A percentile compares a stretch with the other conserved stretches of the same genome.
Evolutionary conservation across 2,797 vertebrate species (phyloP).

Genomic region (Eremophila alpestris): DNA sequence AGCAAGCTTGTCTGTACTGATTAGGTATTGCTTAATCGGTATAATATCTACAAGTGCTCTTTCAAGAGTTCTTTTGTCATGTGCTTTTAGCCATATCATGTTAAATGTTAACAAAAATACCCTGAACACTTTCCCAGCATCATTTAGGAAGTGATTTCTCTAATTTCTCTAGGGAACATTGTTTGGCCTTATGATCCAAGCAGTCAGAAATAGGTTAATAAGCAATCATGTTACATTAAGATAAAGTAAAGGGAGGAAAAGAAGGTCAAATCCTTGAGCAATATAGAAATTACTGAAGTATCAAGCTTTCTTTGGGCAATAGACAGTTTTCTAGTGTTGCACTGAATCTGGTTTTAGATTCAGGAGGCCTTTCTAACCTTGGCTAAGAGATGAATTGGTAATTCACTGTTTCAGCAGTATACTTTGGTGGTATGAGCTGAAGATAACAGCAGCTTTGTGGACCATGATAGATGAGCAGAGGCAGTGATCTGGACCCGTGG

Average conservation of each 20-base stretch:
- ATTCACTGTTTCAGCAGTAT: background rate
- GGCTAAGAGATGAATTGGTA: background rate
- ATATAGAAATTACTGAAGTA: background rate
- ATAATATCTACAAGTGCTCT: background rate
- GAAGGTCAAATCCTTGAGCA: background rate
- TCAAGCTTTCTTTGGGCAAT: background rate
- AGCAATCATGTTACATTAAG: background rate
- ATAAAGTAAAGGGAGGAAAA: background rate
- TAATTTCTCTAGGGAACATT: background rate
- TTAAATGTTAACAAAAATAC: constrained; percentile 1
- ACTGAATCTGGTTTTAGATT: background rate
- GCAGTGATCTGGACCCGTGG: background rate
- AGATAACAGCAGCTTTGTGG: background rate
- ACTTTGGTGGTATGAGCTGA: background rate
- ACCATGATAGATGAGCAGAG: background rate
- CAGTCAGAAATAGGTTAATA: background rate
- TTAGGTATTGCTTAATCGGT: background rate
- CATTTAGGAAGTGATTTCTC: background rate
- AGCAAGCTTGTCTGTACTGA: background rate
- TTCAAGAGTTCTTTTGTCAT: background rate
- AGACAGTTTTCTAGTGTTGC: background rate
- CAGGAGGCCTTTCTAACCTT: background rate
- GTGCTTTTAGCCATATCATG: background rate
- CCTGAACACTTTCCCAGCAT: background rate
- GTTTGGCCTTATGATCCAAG: background rate